Conservation (phyloP, 2,888 invertebrate species). For the Smittia aterrima region DNA sequence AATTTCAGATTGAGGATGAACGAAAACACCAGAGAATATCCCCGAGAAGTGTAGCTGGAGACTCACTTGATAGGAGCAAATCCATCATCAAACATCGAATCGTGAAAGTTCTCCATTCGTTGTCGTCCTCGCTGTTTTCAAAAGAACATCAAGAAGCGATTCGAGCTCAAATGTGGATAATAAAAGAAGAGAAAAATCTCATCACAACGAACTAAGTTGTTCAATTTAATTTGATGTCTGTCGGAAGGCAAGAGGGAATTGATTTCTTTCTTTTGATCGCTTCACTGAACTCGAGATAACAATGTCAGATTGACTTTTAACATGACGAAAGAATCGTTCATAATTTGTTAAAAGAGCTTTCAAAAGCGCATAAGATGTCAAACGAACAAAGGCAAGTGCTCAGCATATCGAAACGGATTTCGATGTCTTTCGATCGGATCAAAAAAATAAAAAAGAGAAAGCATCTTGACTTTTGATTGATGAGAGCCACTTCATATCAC, state of each 20-base stretch:
- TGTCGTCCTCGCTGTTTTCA: background rate
- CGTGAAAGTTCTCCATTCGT: background rate
- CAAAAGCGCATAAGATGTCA: background rate
- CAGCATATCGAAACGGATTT: too few relatives aligned
- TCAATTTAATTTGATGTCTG: constrained; percentile 26
- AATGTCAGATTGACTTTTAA: too few relatives aligned
- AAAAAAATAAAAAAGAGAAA: background rate
- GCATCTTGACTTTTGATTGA: background rate
- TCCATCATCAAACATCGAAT: background rate
- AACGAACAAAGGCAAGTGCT: background rate
- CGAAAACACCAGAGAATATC: background rate
- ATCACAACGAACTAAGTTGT: background rate
- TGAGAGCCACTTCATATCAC: background rate
- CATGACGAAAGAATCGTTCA: too few relatives aligned
- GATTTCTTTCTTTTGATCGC: constrained; percentile 14
- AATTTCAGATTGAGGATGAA: constrained; percentile 1
- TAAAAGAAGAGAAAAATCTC: constrained; percentile 13
- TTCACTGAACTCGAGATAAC: background rate
- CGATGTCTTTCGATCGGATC: background rate
- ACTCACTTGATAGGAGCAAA: background rate
- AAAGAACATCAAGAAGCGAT: constrained; percentile 23
- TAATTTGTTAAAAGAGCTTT: background rate
- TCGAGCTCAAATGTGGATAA: background rate
- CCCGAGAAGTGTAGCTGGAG: background rate
- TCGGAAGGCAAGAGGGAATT: constrained; percentile 23